Percentiles rank a stretch among this genome's conserved stretches.
Evolutionary conservation across 2,797 vertebrate genomes (phyloP).

Genomic region (Sebastes glaucus): DNA sequence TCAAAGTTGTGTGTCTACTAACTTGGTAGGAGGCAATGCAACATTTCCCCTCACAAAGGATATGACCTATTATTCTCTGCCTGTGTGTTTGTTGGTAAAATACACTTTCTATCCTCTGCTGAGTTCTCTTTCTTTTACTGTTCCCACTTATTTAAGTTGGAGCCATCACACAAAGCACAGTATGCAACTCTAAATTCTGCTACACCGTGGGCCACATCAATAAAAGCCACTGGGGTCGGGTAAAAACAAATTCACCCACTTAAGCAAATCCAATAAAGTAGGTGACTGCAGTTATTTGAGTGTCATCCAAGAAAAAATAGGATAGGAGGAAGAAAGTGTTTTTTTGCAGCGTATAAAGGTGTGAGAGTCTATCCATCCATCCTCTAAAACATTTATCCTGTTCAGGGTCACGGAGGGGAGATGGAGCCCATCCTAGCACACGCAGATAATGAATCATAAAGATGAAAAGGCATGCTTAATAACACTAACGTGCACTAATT

Average conservation of each 20-base stretch:
- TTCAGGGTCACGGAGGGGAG: neutral
- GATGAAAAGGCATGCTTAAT: constrained; percentile 18
- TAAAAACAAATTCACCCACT: neutral
- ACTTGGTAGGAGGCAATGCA: neutral
- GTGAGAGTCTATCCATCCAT: neutral
- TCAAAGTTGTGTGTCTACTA: neutral
- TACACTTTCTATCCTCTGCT: neutral
- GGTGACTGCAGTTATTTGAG: neutral
- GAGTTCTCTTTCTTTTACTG: neutral
- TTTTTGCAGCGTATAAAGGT: neutral
- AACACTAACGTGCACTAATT: constrained; percentile 44
- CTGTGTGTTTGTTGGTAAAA: neutral
- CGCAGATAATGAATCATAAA: constrained; percentile 22
- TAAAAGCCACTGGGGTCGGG: neutral
- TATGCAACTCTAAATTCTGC: neutral
- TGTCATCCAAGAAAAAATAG: neutral
- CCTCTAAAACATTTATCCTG: neutral
- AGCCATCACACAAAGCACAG: neutral
- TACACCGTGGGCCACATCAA: constrained; percentile 18
- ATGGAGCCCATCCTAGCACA: neutral
- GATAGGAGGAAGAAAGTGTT: neutral
- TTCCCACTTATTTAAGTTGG: constrained; percentile 7
- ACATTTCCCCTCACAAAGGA: neutral
- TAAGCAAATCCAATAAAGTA: neutral
- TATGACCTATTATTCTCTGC: neutral